Evolutionary conservation across 2,797 vertebrate genomes (phyloP).

Genomic region (Harpagifer antarcticus): DNA sequence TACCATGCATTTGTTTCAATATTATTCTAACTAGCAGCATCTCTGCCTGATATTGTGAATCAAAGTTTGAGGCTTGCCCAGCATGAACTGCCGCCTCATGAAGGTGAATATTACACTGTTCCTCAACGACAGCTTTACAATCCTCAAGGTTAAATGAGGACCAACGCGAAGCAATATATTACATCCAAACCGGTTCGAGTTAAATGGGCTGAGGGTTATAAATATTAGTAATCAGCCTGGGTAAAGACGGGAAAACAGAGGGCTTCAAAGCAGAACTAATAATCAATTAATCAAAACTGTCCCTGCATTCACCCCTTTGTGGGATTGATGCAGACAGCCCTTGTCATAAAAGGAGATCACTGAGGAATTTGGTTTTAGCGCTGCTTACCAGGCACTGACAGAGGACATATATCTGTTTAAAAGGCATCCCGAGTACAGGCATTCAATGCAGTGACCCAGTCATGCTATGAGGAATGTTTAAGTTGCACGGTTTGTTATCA

Average conservation of each 20-base stretch:
- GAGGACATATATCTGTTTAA: constrained; percentile 70
- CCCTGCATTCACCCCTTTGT: constrained; percentile 82
- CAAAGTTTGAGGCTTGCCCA: constrained; percentile 46
- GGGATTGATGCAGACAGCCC: constrained; percentile 63
- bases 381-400: constrained; percentile 59
- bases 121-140: constrained; percentile 76
- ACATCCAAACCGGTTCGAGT: constrained; percentile 67
- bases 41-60: constrained; percentile 2
- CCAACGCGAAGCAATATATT: constrained; percentile 81
- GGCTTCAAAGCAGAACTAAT: constrained; percentile 84
- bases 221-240: constrained; percentile 86
- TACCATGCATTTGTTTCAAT: neutral
- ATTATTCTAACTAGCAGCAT: neutral
- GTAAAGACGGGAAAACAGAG: constrained; percentile 61
- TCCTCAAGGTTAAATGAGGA: constrained; percentile 77
- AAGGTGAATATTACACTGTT: constrained; percentile 71
- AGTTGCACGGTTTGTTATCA: constrained; percentile 16
- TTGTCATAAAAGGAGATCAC: constrained; percentile 73
- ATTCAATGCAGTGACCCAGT: constrained; percentile 13
- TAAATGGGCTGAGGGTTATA: constrained; percentile 86
- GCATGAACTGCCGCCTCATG: constrained; percentile 52
- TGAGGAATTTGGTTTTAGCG: constrained; percentile 69
- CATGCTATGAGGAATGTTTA: constrained; percentile 25
- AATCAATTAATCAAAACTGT: constrained; percentile 85
- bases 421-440: constrained; percentile 39